These are phyloP conservation scores for Bergia puertoricense DNA, from an alignment of 92 coral and sea anemone species.

Conservation along the genomic window DNA sequence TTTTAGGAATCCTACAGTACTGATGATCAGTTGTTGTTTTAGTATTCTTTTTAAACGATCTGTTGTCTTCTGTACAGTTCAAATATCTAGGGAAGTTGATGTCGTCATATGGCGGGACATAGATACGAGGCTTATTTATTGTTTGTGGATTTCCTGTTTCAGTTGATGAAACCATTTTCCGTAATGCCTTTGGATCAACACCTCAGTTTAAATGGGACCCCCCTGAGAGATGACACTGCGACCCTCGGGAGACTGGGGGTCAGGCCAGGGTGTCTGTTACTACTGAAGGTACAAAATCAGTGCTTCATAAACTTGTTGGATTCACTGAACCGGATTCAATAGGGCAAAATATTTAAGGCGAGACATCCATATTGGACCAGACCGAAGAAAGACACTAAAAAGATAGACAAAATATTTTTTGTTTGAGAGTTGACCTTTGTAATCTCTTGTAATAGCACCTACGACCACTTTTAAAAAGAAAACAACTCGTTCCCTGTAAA, in stretches of 20 bases:
- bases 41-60: too few species aligned
- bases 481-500: too few species aligned
- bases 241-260: slow-evolving; percentile 81
- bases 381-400: not conserved
- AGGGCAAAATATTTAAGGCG: not conserved
- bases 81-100: not conserved
- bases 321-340: not conserved
- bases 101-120: too few species aligned
- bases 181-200: slow-evolving; percentile 99
- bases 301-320: not conserved
- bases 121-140: not conserved
- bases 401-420: too few species aligned
- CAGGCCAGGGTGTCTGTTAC: slow-evolving; percentile 84
- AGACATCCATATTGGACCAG: not conserved
- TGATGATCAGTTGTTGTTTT: too few species aligned
- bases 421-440: too few species aligned
- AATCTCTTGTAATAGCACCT: too few species aligned
- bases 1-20: too few species aligned
- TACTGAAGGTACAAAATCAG: slow-evolving; percentile 68
- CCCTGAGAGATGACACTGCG: slow-evolving; percentile 69
- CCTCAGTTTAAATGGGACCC: slow-evolving; percentile 76
- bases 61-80: too few species aligned
- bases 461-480: too few species aligned
- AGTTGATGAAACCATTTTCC: slow-evolving; percentile 93
- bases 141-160: not conserved